These are phyloP conservation scores for Noctua comes DNA, from an alignment of 2,888 invertebrate species.

Conservation along the genomic window DNA sequence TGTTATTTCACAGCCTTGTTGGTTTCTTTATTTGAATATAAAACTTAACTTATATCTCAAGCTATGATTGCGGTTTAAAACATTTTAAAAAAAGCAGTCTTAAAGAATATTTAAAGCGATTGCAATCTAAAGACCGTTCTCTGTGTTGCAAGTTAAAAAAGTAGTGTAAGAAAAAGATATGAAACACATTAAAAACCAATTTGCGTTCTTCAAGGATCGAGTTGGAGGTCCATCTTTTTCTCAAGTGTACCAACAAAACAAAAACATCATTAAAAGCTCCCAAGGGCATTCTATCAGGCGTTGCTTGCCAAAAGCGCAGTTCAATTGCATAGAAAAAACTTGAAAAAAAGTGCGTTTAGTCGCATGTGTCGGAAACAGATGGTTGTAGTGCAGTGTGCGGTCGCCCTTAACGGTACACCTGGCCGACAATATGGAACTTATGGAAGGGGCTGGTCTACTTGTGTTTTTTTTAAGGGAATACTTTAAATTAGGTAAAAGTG, in stretches of 20 bases:
- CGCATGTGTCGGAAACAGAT: constrained; percentile 76
- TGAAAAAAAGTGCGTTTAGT: constrained; percentile 46
- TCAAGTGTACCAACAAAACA: not conserved
- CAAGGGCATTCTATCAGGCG: constrained; percentile 4
- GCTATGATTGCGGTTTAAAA: not conserved
- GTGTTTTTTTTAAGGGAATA: constrained; percentile 3
- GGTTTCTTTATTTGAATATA: not conserved
- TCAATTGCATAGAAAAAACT: constrained; percentile 56
- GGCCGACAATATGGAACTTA: constrained; percentile 66
- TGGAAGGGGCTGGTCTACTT: constrained; percentile 51
- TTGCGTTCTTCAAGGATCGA: not conserved
- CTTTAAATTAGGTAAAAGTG: constrained; percentile 11
- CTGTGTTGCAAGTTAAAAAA: not conserved
- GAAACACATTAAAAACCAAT: constrained; percentile 29
- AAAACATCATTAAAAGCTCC: constrained; percentile 9
- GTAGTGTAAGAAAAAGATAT: not conserved
- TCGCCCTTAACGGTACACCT: constrained; percentile 68
- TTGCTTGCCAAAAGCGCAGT: constrained; percentile 44
- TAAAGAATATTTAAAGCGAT: not conserved
- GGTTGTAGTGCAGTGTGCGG: constrained; percentile 59
- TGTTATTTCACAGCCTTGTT: constrained; percentile 2
- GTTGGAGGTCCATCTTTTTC: not conserved
- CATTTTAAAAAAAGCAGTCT: not conserved
- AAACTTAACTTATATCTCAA: not conserved
- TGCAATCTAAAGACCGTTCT: not conserved